A percentile compares a stretch with the other conserved stretches of the same genome.
Conservation (phyloP, 1,140 invertebrate species). For the Vanessa tameamea region DNA sequence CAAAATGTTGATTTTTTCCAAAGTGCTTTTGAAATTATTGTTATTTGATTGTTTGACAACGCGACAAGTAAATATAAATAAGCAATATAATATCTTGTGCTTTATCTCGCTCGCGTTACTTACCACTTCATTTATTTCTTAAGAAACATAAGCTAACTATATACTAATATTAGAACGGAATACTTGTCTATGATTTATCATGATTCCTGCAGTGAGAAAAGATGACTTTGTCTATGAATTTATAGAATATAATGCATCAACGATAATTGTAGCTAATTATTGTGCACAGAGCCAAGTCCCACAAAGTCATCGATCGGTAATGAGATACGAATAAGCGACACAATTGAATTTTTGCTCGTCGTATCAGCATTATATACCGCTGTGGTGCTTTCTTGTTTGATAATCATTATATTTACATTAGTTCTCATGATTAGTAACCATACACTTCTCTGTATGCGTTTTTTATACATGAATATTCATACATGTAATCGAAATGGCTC, state of each 20-base stretch:
- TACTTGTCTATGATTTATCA: not conserved
- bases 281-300: constrained; percentile 3
- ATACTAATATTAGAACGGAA: too few relatives aligned
- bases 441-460: not conserved
- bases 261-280: constrained; percentile 11
- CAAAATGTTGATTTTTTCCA: too few relatives aligned
- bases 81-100: too few relatives aligned
- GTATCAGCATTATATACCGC: not conserved
- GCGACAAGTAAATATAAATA: too few relatives aligned
- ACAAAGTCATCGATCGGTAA: constrained; percentile 12
- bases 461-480: not conserved
- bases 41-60: too few relatives aligned
- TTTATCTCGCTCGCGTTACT: too few relatives aligned
- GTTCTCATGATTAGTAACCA: constrained; percentile 5
- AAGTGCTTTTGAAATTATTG: too few relatives aligned
- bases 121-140: too few relatives aligned
- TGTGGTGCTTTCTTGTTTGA: not conserved
- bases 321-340: constrained; percentile 6
- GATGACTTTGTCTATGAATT: not conserved
- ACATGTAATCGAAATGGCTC: not conserved
- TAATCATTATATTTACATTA: not conserved
- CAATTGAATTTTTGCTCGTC: constrained; percentile 2
- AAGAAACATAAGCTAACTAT: too few relatives aligned
- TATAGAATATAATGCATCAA: not conserved
- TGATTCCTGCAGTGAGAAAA: not conserved